Conservation (phyloP, 2,113 vertebrate genomes). For the Dasyornis broadbenti region DNA sequence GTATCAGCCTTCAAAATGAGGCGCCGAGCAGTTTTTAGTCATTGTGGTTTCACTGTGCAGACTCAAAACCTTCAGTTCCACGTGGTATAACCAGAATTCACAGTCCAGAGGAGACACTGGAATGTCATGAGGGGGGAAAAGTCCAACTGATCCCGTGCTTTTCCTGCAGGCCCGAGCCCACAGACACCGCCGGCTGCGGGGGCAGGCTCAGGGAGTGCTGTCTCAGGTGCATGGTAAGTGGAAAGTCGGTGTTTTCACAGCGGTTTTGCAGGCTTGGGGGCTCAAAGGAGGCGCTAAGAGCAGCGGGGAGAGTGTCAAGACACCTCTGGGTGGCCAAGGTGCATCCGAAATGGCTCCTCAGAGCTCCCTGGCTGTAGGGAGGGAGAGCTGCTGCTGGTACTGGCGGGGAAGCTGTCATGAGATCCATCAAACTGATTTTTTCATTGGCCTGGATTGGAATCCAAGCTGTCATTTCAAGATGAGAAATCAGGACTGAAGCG, state of each 20-base stretch:
- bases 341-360: neutral
- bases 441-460: neutral
- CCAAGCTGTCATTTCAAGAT: neutral
- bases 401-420: neutral
- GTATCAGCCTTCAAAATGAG: neutral
- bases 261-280: neutral
- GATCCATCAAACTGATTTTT: neutral
- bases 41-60: neutral
- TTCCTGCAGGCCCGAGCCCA: constrained; percentile 56
- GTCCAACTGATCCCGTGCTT: neutral
- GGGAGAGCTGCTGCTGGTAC: neutral
- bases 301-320: neutral
- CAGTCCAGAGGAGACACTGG: accelerated
- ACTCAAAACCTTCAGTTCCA: neutral
- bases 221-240: constrained; percentile 69
- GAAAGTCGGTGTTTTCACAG: neutral
- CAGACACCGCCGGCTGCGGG: neutral
- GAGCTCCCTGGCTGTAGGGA: neutral
- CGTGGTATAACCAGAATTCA: neutral
- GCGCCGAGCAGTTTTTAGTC: neutral
- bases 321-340: neutral
- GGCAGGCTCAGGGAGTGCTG: constrained; percentile 44
- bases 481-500: no score
- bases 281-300: neutral
- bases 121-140: neutral